Evolutionary conservation across 2,888 invertebrate genomes (phyloP), one percentile per base, ranked within the genome.

Genomic region (Lottia gigantea): DNA sequence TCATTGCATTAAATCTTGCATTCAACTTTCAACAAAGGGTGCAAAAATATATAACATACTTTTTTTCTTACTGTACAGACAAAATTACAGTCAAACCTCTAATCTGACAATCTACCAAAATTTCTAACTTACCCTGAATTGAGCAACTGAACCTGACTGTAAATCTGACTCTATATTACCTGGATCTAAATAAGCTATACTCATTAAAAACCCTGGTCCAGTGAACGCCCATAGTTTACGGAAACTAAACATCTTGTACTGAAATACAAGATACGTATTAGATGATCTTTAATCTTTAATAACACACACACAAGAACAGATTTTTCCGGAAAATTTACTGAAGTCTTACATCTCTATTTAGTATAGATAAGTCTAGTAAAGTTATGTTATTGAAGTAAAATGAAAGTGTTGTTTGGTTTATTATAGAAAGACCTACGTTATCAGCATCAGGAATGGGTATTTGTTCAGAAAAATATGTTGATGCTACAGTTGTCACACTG

Each of bases 81-180:
- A 2, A 31, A 31, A 2, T 3, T 31, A 2, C 55, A 55, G 55
- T n/a, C 3, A 16, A 55, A 55, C 3, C 55, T 55, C 19, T 6
- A 55, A n/a, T 3, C 3, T 55, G 19, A 61, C 4, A 23, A 25
- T 61, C 23, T 7, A 12, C 61, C 7, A 25, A 23, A 16, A 23
- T 45, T 8, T 25, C 23, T 15, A 2, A 71, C 72, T 83, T 87
- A 93, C 93, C 90, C 92, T 93, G 88, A 95, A 96, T 85, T 92
- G 91, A 8, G 95, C 95, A 11, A 92, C 90, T 3, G 93, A 92
- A 67, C 96, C 96, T 64, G 94, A 94, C 87, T 95, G 94, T 55
- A 96, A 90, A 90, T 96, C 96, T 64, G 95, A 95, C 89, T 96
- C 95, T 79, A 96, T 95, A 87, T 96, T 96, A 70, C 96, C 96